phyloP scores from a whole-genome alignment of 2,797 vertebrate species.

The Acropternis orthonyx region DNA sequence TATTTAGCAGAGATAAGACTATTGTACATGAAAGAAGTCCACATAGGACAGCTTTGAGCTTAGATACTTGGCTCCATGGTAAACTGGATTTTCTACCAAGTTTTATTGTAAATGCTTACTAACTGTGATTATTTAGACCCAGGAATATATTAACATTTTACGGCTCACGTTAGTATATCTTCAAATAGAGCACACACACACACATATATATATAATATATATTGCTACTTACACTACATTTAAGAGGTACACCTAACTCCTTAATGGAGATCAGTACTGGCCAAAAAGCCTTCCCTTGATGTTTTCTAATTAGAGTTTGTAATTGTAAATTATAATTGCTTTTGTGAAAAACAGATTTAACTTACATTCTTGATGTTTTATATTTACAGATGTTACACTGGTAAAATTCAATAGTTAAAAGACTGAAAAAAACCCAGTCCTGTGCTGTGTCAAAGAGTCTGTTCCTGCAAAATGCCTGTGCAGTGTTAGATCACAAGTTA shows the following conservation, averaged over 20 bases:
- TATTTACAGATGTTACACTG: constrained; percentile 60
- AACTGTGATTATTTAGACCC: constrained; percentile 50
- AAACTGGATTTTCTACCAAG: constrained; percentile 65
- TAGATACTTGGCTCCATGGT: constrained; percentile 35
- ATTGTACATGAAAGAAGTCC: neutral
- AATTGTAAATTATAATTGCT: constrained; percentile 41
- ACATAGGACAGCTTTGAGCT: neutral
- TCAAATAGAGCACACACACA: neutral
- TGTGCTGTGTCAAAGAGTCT: constrained; percentile 27
- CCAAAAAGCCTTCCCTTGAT: constrained; percentile 55
- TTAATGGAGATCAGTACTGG: constrained; percentile 31
- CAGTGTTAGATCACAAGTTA: constrained; percentile 9
- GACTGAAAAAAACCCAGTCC: neutral
- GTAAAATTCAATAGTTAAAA: constrained; percentile 23
- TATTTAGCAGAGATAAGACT: neutral
- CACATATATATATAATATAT: neutral
- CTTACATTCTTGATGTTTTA: constrained; percentile 66
- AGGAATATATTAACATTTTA: constrained; percentile 33
- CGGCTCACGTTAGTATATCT: neutral
- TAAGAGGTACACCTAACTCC: constrained; percentile 53
- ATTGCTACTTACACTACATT: constrained; percentile 72
- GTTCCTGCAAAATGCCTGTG: constrained; percentile 38
- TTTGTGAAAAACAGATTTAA: constrained; percentile 67
- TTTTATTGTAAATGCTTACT: constrained; percentile 60
- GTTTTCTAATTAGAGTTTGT: constrained; percentile 71